Percentiles rank a stretch among this genome's conserved stretches.
phyloP scores from a whole-genome alignment of 2,113 vertebrate species.

The Panthera uncia region DNA sequence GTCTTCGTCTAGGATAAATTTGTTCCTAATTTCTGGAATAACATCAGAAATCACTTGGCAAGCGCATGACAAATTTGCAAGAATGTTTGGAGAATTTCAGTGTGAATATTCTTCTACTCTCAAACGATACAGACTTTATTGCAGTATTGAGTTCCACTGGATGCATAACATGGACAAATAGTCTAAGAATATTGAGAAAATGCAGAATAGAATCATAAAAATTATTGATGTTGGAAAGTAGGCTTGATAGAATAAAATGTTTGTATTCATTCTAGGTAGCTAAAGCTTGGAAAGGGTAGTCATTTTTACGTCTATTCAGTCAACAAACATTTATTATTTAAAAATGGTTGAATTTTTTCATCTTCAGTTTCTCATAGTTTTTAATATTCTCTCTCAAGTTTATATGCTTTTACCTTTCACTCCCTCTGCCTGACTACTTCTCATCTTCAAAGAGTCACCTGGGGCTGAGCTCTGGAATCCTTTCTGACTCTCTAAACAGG shows the following conservation, averaged over 20 bases:
- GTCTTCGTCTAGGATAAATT: not conserved
- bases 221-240: not conserved
- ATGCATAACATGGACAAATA: not conserved
- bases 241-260: not conserved
- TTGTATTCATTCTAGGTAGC: not conserved
- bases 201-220: not conserved
- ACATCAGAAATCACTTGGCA: not conserved
- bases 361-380: not conserved
- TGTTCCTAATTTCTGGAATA: not conserved
- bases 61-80: not conserved
- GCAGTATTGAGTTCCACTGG: not conserved
- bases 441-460: not conserved
- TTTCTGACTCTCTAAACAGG: not conserved
- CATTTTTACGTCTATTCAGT: not conserved
- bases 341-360: not conserved
- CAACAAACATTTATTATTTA: not conserved
- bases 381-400: not conserved
- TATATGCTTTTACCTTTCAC: not conserved
- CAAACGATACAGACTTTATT: not conserved
- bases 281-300: not conserved
- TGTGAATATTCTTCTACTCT: not conserved
- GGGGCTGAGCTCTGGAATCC: not conserved
- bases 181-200: not conserved
- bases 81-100: not conserved
- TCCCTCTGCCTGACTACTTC: not conserved